Base-by-base conservation (phyloP, 1,140 invertebrate genomes). In the Trissolcus basalis region DNA sequence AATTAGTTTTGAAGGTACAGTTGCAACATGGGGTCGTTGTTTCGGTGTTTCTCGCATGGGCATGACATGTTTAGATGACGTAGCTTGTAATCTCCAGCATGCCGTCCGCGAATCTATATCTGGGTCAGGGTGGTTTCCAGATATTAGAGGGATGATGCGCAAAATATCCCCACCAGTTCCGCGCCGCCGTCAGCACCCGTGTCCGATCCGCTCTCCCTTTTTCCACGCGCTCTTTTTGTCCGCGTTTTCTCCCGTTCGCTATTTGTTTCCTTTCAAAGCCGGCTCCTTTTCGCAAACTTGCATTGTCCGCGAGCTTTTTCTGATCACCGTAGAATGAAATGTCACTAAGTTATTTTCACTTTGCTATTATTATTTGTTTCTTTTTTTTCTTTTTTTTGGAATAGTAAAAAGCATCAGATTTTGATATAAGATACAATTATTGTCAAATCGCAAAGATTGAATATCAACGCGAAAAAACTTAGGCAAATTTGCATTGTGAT, bases 101-200 rank as follows among this genome's bases (percentile, higher is more conserved):
- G 64, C 58, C 67, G 63, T 71, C 56, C 76, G 69, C 63, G 67
- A 74, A 64, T 75, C 71, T 76, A 33, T 80, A 85, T 83, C 77
- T 86, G 77, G 85, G 85, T 86, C 85, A 85, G 83, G 82, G 83
- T 85, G 83, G 77, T 82, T 80, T 83, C 77, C 81, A 80, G 83
- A 86, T 85, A 85, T 85, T 83, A 85, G 83, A 82, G 80, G 82
- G 80, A 85, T 86, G 83, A 85, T 86, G 85, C 85, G 85, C 85
- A 86, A 86, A 86, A 85, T 85, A 86, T 84, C 83, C 83, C 85
- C 84, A 81, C 84, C 75, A 81, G 14, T 7, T 63, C 53, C 33
- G 10, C 56, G 39, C 14, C 55, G 56, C 54, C 59, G 53, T 70
- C 51, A 53, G 47, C 50, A 33, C 50, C 32, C 55, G 59, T 72